Percentiles rank a stretch among this genome's conserved stretches.
phyloP scores from a whole-genome alignment of 2,797 vertebrate genomes.

The Lepus oiostolus region DNA sequence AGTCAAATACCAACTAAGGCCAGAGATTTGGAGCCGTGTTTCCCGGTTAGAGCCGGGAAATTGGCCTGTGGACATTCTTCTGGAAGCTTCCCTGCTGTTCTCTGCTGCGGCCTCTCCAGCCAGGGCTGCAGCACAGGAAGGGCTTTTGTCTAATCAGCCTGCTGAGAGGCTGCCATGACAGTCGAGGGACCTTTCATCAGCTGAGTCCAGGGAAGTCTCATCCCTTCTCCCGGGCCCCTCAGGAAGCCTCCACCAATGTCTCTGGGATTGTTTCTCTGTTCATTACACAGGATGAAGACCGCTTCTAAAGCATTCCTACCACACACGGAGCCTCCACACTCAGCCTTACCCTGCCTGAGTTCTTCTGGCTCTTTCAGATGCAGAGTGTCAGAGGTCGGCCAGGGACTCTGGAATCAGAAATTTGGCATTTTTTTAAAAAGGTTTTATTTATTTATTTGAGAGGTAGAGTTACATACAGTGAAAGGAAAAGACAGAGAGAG shows the following conservation, averaged over 20 bases:
- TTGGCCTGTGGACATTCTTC: not conserved
- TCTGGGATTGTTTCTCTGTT: not conserved
- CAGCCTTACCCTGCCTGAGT: not conserved
- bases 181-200: not conserved
- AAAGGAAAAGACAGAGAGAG: too few species aligned
- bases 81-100: not conserved
- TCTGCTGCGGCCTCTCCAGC: not conserved
- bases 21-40: too few species aligned
- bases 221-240: not conserved
- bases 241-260: not conserved
- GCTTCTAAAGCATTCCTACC: not conserved
- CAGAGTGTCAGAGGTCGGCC: not conserved
- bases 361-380: slow-evolving; percentile 5
- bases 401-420: slow-evolving; percentile 12
- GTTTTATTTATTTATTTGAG: too few species aligned
- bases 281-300: not conserved
- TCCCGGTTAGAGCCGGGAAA: too few species aligned
- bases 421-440: not conserved
- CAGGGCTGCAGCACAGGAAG: not conserved
- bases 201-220: not conserved
- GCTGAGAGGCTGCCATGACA: not conserved
- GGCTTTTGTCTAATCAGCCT: not conserved
- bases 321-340: not conserved
- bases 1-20: too few species aligned
- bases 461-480: too few species aligned